phyloP scores from a whole-genome alignment of 1,140 invertebrate genomes.

The Probaryconus sp. region DNA sequence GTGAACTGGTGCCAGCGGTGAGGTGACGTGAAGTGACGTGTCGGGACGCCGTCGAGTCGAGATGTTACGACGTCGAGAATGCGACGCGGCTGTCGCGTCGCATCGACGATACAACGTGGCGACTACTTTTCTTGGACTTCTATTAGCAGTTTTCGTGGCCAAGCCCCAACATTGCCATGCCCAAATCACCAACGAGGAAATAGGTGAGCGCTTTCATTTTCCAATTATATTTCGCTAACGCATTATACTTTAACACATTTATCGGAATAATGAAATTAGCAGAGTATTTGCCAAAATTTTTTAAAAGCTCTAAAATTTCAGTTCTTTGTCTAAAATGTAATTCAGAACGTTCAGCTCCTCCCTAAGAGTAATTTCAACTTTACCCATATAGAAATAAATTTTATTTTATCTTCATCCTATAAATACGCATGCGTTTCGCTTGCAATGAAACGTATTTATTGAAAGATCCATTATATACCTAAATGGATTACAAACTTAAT shows the following conservation, averaged over 20 bases:
- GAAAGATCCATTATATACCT: conserved; percentile 22
- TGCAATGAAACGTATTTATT: not conserved
- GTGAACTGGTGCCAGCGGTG: conserved; percentile 25
- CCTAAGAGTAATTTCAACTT: no score
- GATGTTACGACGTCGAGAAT: conserved; percentile 49
- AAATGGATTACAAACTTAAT: conserved; percentile 32
- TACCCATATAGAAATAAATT: no score
- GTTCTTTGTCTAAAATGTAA: no score
- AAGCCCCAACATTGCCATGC: conserved; percentile 2
- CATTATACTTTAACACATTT: no score
- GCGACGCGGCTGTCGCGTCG: conserved; percentile 15
- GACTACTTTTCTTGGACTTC: conserved; percentile 36
- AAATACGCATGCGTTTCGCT: no score
- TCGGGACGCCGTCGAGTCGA: conserved; percentile 66
- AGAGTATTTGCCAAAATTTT: no score
- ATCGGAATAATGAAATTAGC: no score
- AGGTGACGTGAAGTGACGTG: conserved; percentile 69
- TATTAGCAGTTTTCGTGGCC: conserved; percentile 10
- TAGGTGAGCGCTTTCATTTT: conserved; percentile 65
- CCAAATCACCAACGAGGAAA: conserved; percentile 71
- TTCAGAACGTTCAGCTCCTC: no score
- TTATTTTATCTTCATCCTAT: conserved; percentile 13
- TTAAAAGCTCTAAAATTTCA: no score
- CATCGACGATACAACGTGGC: conserved; percentile 31
- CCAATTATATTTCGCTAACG: no score